A percentile compares a stretch with the other conserved stretches of the same genome.
These are phyloP conservation scores for Homalodisca vitripennis DNA, from an alignment of 1,140 invertebrate genomes.

Conservation along the genomic window DNA sequence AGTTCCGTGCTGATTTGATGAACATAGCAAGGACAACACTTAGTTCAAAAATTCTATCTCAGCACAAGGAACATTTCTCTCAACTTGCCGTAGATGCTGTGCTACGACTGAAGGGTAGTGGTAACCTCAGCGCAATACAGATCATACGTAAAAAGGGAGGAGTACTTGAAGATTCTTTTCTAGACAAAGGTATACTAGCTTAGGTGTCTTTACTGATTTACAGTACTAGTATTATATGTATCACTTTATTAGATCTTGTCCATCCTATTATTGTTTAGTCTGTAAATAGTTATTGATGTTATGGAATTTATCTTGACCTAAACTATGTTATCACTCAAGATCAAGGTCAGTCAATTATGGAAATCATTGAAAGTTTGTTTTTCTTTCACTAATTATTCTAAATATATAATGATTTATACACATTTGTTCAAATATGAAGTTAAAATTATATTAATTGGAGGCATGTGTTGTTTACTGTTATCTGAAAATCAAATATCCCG, in stretches of 20 bases:
- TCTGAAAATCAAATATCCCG: too few species aligned
- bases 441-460: too few species aligned
- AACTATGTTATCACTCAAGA: too few species aligned
- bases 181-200: conserved; percentile 78
- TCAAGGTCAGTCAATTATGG: too few species aligned
- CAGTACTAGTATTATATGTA: background rate
- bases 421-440: too few species aligned
- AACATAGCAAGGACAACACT: conserved; percentile 98
- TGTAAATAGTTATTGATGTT: background rate
- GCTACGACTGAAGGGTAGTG: conserved; percentile 91
- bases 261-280: background rate
- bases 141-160: conserved; percentile 97
- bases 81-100: conserved; percentile 95
- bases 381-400: too few species aligned
- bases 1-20: conserved; percentile 86
- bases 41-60: conserved; percentile 97
- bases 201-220: conserved; percentile 16
- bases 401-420: too few species aligned
- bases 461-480: too few species aligned
- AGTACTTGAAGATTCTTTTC: conserved; percentile 89
- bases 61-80: conserved; percentile 97
- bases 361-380: too few species aligned
- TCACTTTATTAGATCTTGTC: background rate
- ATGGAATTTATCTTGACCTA: background rate
- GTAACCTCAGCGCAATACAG: conserved; percentile 95